Conservation (phyloP, 2,113 vertebrate species). For the Xenotilapia leptura region DNA sequence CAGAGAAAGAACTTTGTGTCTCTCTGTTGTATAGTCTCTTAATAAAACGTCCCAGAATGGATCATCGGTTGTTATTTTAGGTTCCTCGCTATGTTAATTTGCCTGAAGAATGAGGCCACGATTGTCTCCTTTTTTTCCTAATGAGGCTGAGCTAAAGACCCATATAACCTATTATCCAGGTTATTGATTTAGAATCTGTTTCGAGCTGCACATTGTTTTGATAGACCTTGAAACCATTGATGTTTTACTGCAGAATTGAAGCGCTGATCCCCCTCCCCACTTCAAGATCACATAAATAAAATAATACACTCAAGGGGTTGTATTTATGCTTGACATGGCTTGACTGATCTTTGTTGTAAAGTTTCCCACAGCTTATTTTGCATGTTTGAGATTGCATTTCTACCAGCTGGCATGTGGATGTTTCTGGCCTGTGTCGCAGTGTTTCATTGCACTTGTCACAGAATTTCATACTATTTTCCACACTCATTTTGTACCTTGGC, state of each 20-base stretch:
- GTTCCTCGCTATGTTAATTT: constrained; percentile 56
- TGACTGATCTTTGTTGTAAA: neutral
- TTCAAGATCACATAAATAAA: neutral
- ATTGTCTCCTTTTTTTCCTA: constrained; percentile 54
- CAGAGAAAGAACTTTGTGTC: constrained; percentile 20
- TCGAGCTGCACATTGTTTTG: constrained; percentile 3
- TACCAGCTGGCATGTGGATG: constrained; percentile 24
- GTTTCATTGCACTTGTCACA: constrained; percentile 37
- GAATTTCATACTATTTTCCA: constrained; percentile 56
- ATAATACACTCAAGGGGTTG: neutral
- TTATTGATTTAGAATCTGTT: constrained; percentile 48
- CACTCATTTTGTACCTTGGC: constrained; percentile 55
- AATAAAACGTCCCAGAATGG: constrained; percentile 57
- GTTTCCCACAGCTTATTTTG: constrained; percentile 12
- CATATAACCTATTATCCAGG: constrained; percentile 51
- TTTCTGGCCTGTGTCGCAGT: constrained; percentile 7
- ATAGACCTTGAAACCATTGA: constrained; percentile 22
- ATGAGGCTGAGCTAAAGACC: constrained; percentile 61
- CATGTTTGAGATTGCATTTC: constrained; percentile 32
- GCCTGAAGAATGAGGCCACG: constrained; percentile 68
- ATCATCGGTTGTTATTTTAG: constrained; percentile 57
- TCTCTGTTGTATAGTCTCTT: constrained; percentile 37
- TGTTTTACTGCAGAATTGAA: neutral
- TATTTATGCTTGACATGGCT: neutral
- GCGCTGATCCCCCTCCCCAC: neutral